phyloP scores from a whole-genome alignment of 2,888 invertebrate genomes.

The Chromoteleia sp. region DNA sequence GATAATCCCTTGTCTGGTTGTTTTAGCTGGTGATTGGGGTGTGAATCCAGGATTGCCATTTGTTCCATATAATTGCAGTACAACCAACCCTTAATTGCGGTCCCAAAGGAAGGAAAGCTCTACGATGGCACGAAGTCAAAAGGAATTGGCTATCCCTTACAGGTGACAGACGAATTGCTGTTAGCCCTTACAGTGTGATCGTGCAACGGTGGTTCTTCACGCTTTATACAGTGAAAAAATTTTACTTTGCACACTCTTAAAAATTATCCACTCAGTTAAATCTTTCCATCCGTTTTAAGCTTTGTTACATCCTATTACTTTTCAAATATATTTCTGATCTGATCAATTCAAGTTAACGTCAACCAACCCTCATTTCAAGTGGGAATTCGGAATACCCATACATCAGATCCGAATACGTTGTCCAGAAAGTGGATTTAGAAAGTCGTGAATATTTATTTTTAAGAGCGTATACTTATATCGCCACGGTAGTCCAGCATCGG shows the following conservation, averaged over 20 bases:
- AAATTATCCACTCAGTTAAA: background rate
- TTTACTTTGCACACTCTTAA: conserved; percentile 10
- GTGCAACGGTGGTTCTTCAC: conserved; percentile 20
- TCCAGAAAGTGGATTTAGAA: too few relatives aligned
- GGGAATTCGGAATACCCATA: too few relatives aligned
- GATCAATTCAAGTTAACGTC: too few relatives aligned
- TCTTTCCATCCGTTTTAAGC: background rate
- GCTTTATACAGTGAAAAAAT: conserved; percentile 8
- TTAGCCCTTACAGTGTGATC: conserved; percentile 54
- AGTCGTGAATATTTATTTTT: background rate
- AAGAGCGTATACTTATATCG: conserved; percentile 14
- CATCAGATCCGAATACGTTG: too few relatives aligned
- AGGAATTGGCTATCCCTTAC: conserved; percentile 11
- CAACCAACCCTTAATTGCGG: conserved; percentile 7
- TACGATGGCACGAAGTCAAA: conserved; percentile 25
- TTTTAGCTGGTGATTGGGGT: conserved; percentile 10
- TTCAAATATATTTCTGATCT: too few relatives aligned
- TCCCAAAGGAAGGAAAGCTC: conserved; percentile 11
- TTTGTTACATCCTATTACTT: background rate
- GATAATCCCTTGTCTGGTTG: conserved; percentile 37
- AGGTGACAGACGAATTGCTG: conserved; percentile 46
- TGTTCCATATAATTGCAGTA: background rate
- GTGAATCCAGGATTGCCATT: background rate
- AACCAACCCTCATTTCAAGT: too few relatives aligned
- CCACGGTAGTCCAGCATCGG: conserved; percentile 10